Base-by-base conservation (phyloP, 1,140 invertebrate genomes). In the Hyposmocoma kahamanoa region DNA sequence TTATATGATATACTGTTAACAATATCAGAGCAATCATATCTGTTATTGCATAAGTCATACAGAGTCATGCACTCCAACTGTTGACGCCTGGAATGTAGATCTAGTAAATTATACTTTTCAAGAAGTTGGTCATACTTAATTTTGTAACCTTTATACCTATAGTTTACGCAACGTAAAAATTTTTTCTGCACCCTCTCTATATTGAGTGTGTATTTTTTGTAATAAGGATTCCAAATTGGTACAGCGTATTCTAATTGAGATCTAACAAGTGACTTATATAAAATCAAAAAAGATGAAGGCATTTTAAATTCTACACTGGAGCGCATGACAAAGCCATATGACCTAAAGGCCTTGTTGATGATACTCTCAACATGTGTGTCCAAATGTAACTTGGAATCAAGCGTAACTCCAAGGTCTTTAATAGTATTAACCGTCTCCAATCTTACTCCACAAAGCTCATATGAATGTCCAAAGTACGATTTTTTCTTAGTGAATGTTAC, bases 401-500 rank as follows among this genome's bases (percentile, higher is more conserved):
- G 24, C 11, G 46, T 19, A 10, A 62, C 11, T 1, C 65, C 65
- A 0, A 64, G 49, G 19, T 68, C 58, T 3, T 41, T 32, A 8
- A 68, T 15, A 6, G n/a, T 13, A 1, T 20, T 5, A 9, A 57
- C 53, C 42, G 18, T 48, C 1, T 24, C 18, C 0, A 66, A 30
- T 17, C 1, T 9, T 2, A 1, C 17, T n/a, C 30, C 26, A 20
- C 22, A 2, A 15, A 66, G 10, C 4, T n/a, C 13, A 22, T 60
- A 59, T 8, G 32, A 19, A 42, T 22, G 43, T 3, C 28, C 39
- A 24, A 38, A 8, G 6, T 15, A 2, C 19, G 52, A 32, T 22
- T 22, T 24, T 19, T 66, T 66, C 47, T 63, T 70, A 3, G 67
- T 58, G 36, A 71, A 67, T 1, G 36, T 60, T 8, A 71, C 60